Conservation (phyloP, 2,888 invertebrate species). For the Corythucha ciliata region DNA sequence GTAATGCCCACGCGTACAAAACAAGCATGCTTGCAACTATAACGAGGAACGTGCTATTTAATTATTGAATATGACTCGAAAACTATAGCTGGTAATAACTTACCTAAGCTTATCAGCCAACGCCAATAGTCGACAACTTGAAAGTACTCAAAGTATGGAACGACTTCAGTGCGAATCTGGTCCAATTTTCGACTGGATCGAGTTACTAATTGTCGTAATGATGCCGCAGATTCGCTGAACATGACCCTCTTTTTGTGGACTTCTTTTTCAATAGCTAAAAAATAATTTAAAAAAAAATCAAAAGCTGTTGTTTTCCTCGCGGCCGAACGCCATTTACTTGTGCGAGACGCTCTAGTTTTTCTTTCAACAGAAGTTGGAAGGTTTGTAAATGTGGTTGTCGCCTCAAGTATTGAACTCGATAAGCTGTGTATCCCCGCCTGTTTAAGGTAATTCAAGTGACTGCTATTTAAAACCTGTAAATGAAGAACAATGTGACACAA, state of each 20-base stretch:
- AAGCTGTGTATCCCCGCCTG: conserved; percentile 25
- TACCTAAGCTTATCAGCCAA: conserved; percentile 56
- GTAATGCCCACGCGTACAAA: conserved; percentile 46
- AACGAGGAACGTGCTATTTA: neutral
- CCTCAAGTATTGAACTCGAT: conserved; percentile 44
- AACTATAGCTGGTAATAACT: conserved; percentile 24
- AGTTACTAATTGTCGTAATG: conserved; percentile 50
- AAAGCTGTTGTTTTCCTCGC: neutral
- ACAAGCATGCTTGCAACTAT: conserved; percentile 41
- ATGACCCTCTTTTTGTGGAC: conserved; percentile 49
- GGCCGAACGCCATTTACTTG: conserved; percentile 49
- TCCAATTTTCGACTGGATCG: conserved; percentile 46
- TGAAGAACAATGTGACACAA: neutral
- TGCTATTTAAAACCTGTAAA: conserved; percentile 28
- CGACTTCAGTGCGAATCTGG: conserved; percentile 39
- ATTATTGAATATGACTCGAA: neutral
- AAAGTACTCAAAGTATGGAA: conserved; percentile 35
- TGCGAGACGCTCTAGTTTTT: conserved; percentile 50
- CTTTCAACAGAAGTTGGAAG: conserved; percentile 51
- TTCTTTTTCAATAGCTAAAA: conserved; percentile 48
- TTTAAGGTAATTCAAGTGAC: conserved; percentile 23
- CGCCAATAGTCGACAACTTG: conserved; percentile 53
- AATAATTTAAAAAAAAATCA: no score
- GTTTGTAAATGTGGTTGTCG: conserved; percentile 50
- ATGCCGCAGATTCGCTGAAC: conserved; percentile 50